Base-by-base conservation (phyloP, 2,113 vertebrate genomes). In the Nothoprocta pentlandii region DNA sequence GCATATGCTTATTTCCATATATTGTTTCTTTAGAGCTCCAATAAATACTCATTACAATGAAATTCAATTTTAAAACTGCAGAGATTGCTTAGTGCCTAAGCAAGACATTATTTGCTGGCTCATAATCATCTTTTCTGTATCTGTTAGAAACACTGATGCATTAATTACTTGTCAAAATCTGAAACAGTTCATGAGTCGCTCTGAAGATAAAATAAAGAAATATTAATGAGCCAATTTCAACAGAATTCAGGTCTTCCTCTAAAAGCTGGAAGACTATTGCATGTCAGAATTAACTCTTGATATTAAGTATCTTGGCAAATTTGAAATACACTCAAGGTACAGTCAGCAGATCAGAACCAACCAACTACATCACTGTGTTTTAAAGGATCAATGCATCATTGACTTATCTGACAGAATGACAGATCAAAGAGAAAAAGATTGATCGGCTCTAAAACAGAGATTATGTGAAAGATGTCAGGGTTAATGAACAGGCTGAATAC, bases 141-240 rank as follows among this genome's bases (percentile, higher is more conserved):
- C 95, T 97, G 54, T 93, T 95, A 91, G 84, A 96, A 92, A 93
- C 93, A 95, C 46, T 78, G 93, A 92, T 92, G 93, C 94, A 93
- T 96, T 95, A 97, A 96, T 93, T 96, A 80, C 87, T 97, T 97
- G 97, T 96, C 94, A 95, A 97, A 97, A 86, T 92, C 93, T 97
- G 78, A 96, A 97, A 95, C 68, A 94, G 88, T 56, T 96, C 96
- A 95, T 94, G 95, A 97, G 91, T 97, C 95, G 96, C 78, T 96
- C 87, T 90, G 85, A 74, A 94, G 76, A 85, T 73, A 82, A 84
- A 89, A 96, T 92, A 96, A 96, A 95, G 96, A 96, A 97, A 97
- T 98, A 97, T 92, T 97, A 97, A 97, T 97, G 91, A 97, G 58
- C 22, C 84, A 75, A 71, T 97, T 97, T 96, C 76, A 92, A 94